Base-by-base conservation (phyloP, 2,888 invertebrate genomes). In the Cremastinae sp. region DNA sequence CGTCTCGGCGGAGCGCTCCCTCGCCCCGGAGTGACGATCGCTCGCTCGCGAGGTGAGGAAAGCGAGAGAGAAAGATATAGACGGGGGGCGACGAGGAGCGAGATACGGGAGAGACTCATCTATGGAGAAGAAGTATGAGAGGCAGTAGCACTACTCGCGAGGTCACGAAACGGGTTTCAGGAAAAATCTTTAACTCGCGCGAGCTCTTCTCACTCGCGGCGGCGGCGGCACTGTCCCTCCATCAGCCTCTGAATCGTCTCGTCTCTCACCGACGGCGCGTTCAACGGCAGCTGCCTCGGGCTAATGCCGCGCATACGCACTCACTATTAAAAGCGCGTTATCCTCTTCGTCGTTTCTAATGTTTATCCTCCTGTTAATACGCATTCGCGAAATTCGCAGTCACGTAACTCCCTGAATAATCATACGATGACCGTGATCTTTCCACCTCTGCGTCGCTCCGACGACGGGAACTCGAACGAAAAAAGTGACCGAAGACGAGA, bases 151-250 rank as follows among this genome's bases (percentile, higher is more conserved):
- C n/a, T n/a, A n/a, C 54, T 69, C 75, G 80, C 84, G 85, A 84
- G 84, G 84, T 84, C 85, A 86, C 81, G 75, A 77, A 86, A 84
- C 85, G 84, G 84, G 85, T 85, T 86, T 85, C 80, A 82, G 80
- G 84, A 84, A 86, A 85, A 86, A 85, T 84, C 82, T 80, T 79
- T 72, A 51, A 77, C 76, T 76, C 69, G 76, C 79, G 78, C 79
- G 61, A 81, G 80, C 73, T 79, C 80, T 76, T 61, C 73, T 78
- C 79, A 58, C 75, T 78, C 80, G 76, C 74, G 59, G 77, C 75
- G 58, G 70, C 54, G n/a, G n/a, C n/a, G n/a, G n/a, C n/a, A n/a
- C n/a, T 28, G 28, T 3, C 28, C 5, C 28, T 73, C n/a, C n/a
- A n/a, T n/a, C n/a, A 66, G 49, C 65, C 64, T 62, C 66, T 59